phyloP scores from a whole-genome alignment of 2,113 vertebrate species.

The Apus apus region DNA sequence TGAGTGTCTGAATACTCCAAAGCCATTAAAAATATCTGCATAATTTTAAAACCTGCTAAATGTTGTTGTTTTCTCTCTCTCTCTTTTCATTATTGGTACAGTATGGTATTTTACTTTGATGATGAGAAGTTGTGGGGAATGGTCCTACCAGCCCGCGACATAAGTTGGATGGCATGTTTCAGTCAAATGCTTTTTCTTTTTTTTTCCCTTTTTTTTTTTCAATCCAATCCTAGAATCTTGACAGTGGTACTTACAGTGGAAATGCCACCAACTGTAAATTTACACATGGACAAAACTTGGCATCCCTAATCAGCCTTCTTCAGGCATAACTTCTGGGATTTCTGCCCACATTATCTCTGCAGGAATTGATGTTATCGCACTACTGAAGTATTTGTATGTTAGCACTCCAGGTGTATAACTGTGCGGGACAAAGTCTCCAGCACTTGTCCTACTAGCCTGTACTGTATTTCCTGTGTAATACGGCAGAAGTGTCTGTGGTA shows the following conservation, averaged over 20 bases:
- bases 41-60: conserved; percentile 79
- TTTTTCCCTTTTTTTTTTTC: background rate
- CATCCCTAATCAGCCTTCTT: conserved; percentile 29
- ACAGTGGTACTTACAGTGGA: conserved; percentile 71
- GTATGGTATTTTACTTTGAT: conserved; percentile 71
- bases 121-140: conserved; percentile 26
- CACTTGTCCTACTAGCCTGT: background rate
- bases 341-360: conserved; percentile 43
- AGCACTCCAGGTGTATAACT: background rate
- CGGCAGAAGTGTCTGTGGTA: background rate
- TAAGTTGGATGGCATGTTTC: conserved; percentile 71
- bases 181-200: conserved; percentile 53
- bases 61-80: conserved; percentile 71
- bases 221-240: conserved; percentile 67
- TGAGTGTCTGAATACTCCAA: conserved; percentile 77
- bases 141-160: no score
- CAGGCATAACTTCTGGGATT: conserved; percentile 51
- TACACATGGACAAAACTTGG: conserved; percentile 61
- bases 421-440: background rate
- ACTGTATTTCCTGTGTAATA: background rate
- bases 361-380: conserved; percentile 35
- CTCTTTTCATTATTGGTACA: conserved; percentile 64
- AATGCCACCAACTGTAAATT: conserved; percentile 70
- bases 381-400: conserved; percentile 31
- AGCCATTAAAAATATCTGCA: conserved; percentile 79